These are phyloP conservation scores for Clangula hyemalis DNA, from an alignment of 2,797 vertebrate genomes.

Conservation along the genomic window DNA sequence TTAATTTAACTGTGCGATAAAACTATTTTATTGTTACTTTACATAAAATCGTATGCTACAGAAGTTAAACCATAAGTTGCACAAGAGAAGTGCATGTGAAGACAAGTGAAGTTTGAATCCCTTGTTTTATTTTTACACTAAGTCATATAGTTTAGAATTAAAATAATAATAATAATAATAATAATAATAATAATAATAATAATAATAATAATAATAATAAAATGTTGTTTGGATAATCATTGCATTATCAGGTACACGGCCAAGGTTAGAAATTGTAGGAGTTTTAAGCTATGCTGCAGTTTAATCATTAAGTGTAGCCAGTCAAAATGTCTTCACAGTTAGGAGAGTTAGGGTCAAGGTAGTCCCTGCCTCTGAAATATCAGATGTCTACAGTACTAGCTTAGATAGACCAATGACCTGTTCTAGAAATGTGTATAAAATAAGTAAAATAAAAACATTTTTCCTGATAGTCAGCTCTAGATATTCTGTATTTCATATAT, in stretches of 20 bases:
- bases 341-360: neutral
- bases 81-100: neutral
- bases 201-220: too few species aligned
- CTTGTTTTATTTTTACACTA: neutral
- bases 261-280: neutral
- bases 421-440: neutral
- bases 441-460: neutral
- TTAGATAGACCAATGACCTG: neutral
- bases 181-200: too few species aligned
- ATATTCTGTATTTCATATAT: neutral
- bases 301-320: neutral
- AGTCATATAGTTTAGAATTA: neutral
- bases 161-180: neutral
- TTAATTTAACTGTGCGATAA: neutral
- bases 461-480: neutral
- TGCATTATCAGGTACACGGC: neutral
- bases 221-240: neutral
- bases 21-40: neutral
- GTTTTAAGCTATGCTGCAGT: neutral
- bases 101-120: neutral
- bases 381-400: neutral
- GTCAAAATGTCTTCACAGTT: neutral
- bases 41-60: neutral
- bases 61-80: neutral
- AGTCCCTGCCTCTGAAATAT: neutral